phyloP scores from a whole-genome alignment of 1,140 invertebrate genomes.

The Tachypleus tridentatus region DNA sequence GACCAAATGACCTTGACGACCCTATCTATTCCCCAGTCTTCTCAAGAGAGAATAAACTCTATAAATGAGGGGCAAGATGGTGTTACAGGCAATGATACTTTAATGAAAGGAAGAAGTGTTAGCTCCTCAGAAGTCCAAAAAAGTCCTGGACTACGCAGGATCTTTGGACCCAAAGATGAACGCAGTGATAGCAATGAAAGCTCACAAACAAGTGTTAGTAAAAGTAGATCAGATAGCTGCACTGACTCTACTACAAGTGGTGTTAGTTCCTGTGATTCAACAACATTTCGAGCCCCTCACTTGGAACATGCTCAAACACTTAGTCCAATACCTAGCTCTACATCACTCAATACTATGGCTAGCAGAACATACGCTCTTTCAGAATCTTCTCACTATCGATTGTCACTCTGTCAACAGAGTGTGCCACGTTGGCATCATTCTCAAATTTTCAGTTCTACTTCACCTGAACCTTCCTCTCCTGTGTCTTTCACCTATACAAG shows the following conservation, averaged over 20 bases:
- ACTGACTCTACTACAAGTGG: neutral
- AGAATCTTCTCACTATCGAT: constrained; percentile 3
- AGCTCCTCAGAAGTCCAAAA: constrained; percentile 12
- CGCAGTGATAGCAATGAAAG: neutral
- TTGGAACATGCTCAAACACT: constrained; percentile 44
- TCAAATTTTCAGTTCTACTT: constrained; percentile 13
- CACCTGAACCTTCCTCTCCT: constrained; percentile 12
- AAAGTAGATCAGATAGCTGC: neutral
- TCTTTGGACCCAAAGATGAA: neutral
- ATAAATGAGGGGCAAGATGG: too few species aligned
- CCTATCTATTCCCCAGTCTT: too few species aligned
- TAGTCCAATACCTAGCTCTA: constrained; percentile 67
- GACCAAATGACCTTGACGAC: too few species aligned
- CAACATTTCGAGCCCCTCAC: constrained; percentile 7
- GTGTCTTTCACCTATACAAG: constrained; percentile 24
- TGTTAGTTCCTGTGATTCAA: constrained; percentile 2
- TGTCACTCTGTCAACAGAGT: constrained; percentile 12
- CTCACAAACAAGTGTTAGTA: neutral
- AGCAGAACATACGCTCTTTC: constrained; percentile 14
- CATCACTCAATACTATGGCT: constrained; percentile 27
- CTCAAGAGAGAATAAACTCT: too few species aligned
- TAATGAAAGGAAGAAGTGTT: constrained; percentile 10
- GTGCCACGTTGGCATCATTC: constrained; percentile 10
- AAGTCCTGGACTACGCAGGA: constrained; percentile 1
- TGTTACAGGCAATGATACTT: too few species aligned